phyloP scores from a whole-genome alignment of 2,113 vertebrate genomes.

The Spermophilus dauricus region DNA sequence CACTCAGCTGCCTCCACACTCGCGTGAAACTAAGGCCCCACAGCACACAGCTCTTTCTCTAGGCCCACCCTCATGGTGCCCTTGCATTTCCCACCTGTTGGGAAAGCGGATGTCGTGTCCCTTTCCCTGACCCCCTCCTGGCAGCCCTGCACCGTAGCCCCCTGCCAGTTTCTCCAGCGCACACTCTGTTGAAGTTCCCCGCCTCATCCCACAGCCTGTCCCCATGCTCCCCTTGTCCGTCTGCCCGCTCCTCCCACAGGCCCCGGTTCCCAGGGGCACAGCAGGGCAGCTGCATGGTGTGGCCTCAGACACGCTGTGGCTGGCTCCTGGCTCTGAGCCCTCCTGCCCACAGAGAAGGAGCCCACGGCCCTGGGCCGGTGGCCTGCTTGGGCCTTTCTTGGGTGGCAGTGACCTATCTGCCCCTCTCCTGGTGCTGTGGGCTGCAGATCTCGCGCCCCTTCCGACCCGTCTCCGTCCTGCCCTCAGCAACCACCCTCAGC shows the following conservation, averaged over 20 bases:
- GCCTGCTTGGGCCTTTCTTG: too few species aligned
- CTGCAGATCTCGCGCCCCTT: accelerated
- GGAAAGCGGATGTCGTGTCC: accelerated
- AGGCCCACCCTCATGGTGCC: neutral
- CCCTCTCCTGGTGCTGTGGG: accelerated
- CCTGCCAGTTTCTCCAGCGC: accelerated
- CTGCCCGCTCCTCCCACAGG: too few species aligned
- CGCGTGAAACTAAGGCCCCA: accelerated
- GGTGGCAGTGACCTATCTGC: too few species aligned
- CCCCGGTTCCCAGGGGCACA: neutral
- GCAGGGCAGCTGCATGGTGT: neutral
- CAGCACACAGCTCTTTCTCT: too few species aligned
- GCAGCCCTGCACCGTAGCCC: accelerated
- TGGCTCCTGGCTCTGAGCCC: neutral
- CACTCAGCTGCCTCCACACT: too few species aligned
- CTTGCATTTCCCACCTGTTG: too few species aligned
- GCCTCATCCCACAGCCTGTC: neutral
- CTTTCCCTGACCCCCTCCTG: neutral
- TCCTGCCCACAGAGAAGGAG: neutral
- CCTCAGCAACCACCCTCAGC: too few species aligned
- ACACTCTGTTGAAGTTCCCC: accelerated
- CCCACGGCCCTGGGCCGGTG: too few species aligned
- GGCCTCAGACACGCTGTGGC: neutral
- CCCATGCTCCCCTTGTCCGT: too few species aligned
- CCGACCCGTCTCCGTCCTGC: too few species aligned